Evolutionary conservation across 1,140 invertebrate genomes (phyloP), one percentile per base, ranked within the genome.

Genomic region (Helicoverpa zea): DNA sequence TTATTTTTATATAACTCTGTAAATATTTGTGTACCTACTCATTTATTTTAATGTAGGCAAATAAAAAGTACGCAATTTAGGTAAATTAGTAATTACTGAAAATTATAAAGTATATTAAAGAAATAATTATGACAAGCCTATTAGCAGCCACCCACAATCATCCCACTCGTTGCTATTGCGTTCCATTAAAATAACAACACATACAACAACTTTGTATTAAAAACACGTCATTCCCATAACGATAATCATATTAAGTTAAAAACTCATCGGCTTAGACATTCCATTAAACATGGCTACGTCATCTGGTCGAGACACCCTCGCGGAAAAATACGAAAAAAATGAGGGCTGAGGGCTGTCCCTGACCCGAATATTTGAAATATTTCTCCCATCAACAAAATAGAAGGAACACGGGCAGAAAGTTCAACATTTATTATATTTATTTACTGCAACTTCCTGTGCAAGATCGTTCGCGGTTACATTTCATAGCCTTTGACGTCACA

Each of bases 391-490:
- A 23, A 70, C 49, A 70, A 52, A 70, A 70, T 52, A 47, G 13
- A 70, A 23, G 23, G 29, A 29, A 63, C 18, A 63, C 30, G 30
- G n/a, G 43, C 61, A 14, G 61, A 64, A 30, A 16, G 35, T 18
- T 66, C 4, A 10, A 58, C 16, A 59, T 58, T 43, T 58, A 7
- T 56, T 56, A 59, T 56, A 59, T 74, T 47, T 23, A 59, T 59
- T 59, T 47, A 13, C 29, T 43, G 43, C 52, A 70, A 43, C 14
- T 74, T 74, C 72, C 72, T n/a, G 56, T 59, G 35, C 23, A 59
- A 30, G 72, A 59, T 59, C 72, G 35, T 61, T 74, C 35, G 72
- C 10, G 72, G 72, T 59, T 74, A 74, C 35, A 23, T 74, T 74
- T 74, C 51, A 74, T 74, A 54, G 30, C 72, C 9, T 4, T 10